Evolutionary conservation across 2,888 invertebrate genomes (phyloP).

Genomic region (Heteromurus nitidus): DNA sequence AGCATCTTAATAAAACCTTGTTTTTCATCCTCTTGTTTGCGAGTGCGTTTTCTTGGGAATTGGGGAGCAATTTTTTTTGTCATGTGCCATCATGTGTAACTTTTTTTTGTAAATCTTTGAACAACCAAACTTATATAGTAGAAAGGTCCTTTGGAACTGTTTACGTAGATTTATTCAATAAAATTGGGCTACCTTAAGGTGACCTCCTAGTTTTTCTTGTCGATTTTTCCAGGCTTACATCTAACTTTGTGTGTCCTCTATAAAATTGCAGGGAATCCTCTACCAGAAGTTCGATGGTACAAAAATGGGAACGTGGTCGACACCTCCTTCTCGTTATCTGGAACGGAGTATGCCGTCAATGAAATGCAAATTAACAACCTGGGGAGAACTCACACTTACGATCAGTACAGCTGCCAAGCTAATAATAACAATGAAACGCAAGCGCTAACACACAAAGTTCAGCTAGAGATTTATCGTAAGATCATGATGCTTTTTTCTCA

Average conservation of each 20-base stretch:
- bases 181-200: too few relatives aligned
- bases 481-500: constrained; percentile 62
- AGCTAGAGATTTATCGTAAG: constrained; percentile 83
- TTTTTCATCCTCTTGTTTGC: background rate
- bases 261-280: constrained; percentile 88
- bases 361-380: constrained; percentile 85
- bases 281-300: constrained; percentile 90
- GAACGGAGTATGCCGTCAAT: constrained; percentile 80
- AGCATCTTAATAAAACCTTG: background rate
- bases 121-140: too few relatives aligned
- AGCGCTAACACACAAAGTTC: constrained; percentile 83
- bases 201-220: too few relatives aligned
- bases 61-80: background rate
- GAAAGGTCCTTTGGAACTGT: too few relatives aligned
- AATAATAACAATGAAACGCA: constrained; percentile 84
- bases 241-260: too few relatives aligned
- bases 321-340: constrained; percentile 80
- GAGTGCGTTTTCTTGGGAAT: background rate
- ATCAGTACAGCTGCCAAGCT: constrained; percentile 86
- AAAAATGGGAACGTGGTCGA: constrained; percentile 85
- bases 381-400: constrained; percentile 84
- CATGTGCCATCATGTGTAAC: background rate
- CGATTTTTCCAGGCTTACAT: too few relatives aligned
- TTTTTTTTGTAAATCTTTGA: too few relatives aligned
- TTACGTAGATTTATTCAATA: too few relatives aligned